Percentiles rank a stretch among this genome's conserved stretches.
Conservation (phyloP, 1,140 invertebrate genomes). For the Aphelinus certus region DNA sequence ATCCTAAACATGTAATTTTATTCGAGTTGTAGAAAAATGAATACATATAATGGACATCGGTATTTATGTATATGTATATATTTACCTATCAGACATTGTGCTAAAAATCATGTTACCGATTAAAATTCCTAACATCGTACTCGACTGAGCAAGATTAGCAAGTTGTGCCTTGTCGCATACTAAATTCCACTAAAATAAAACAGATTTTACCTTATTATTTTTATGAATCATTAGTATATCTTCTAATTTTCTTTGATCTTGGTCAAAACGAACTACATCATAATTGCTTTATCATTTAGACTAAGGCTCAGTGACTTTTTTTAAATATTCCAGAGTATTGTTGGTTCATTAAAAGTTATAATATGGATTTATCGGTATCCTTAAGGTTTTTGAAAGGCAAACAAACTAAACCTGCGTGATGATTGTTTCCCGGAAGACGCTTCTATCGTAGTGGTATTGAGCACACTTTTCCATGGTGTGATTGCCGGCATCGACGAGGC, state of each 20-base stretch:
- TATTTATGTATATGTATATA: not conserved
- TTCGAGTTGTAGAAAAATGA: not conserved
- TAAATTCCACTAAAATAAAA: slow-evolving; percentile 73
- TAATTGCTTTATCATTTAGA: too few species aligned
- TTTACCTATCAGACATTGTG: slow-evolving; percentile 77
- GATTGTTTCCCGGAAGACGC: slow-evolving; percentile 76
- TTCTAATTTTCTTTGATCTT: too few species aligned
- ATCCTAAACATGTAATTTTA: slow-evolving; percentile 64
- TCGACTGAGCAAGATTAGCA: slow-evolving; percentile 76
- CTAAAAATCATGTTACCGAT: slow-evolving; percentile 79
- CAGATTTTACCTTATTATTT: not conserved
- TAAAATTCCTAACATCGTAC: slow-evolving; percentile 81
- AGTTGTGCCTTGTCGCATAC: slow-evolving; percentile 73
- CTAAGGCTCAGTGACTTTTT: too few species aligned
- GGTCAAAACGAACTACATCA: too few species aligned
- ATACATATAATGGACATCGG: too few species aligned
- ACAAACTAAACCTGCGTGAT: slow-evolving; percentile 67
- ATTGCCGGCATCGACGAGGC: slow-evolving; percentile 51
- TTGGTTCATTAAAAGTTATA: slow-evolving; percentile 3
- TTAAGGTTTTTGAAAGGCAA: too few species aligned
- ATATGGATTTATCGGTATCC: not conserved
- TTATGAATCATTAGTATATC: too few species aligned
- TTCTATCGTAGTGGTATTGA: slow-evolving; percentile 71
- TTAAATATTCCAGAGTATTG: too few species aligned
- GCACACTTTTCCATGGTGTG: slow-evolving; percentile 64